phyloP scores from a whole-genome alignment of 2,113 vertebrate species.

The Pogona vitticeps region DNA sequence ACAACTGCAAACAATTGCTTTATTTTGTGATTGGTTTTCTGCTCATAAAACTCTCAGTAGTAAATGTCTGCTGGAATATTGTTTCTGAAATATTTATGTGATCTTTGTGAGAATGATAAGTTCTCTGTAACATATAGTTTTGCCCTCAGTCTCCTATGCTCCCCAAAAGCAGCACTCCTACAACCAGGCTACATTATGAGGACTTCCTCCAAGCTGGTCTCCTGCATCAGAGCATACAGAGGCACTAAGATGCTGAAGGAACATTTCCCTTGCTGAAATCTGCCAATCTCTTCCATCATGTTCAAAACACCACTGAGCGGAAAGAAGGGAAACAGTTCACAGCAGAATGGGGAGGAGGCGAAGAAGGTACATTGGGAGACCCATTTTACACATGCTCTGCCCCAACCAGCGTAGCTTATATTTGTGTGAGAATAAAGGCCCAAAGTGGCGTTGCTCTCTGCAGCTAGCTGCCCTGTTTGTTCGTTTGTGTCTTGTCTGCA shows the following conservation, averaged over 20 bases:
- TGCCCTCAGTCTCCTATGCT: background rate
- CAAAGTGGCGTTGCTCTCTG: background rate
- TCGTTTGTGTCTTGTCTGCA: background rate
- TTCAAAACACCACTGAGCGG: background rate
- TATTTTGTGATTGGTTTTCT: no score
- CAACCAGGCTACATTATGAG: background rate
- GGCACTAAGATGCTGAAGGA: background rate
- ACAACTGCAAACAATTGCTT: no score
- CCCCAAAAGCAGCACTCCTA: background rate
- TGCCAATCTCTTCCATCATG: background rate
- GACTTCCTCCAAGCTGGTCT: background rate
- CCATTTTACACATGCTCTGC: background rate
- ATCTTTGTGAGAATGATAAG: no score
- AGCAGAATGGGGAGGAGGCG: background rate
- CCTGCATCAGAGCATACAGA: no score
- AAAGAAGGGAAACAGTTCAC: background rate
- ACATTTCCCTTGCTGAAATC: background rate
- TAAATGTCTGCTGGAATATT: no score
- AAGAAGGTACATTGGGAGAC: background rate
- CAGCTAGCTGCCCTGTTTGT: background rate
- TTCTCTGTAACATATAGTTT: no score
- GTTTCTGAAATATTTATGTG: no score
- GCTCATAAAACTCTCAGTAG: no score
- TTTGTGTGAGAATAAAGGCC: conserved; percentile 19
- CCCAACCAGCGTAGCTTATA: background rate